A percentile compares a stretch with the other conserved stretches of the same genome.
Conservation (phyloP, 2,888 invertebrate genomes). For the Pemphredon lugubris region DNA sequence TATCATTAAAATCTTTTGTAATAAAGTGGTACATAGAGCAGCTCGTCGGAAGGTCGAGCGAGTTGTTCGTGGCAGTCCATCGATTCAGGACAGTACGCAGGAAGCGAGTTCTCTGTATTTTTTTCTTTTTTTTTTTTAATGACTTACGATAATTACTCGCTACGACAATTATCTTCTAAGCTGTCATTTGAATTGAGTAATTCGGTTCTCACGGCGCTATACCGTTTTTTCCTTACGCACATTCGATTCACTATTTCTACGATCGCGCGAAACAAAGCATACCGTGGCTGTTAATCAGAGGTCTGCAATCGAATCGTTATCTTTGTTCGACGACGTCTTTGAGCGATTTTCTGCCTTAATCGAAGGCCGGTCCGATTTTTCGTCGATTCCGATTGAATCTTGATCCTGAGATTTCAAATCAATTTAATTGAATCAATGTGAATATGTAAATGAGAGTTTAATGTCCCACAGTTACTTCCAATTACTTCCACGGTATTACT, state of each 20-base stretch:
- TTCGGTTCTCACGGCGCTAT: slow-evolving; percentile 43
- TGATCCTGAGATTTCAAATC: not conserved
- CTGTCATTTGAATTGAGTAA: slow-evolving; percentile 39
- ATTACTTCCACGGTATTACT: not conserved
- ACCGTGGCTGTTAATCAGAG: not conserved
- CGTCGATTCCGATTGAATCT: not conserved
- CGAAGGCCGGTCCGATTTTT: no score
- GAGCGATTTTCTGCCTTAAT: no score
- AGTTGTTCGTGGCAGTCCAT: not conserved
- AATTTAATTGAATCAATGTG: not conserved
- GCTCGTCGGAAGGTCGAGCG: slow-evolving; percentile 12
- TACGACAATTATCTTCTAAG: slow-evolving; percentile 46
- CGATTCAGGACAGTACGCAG: slow-evolving; percentile 7
- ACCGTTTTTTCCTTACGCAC: not conserved
- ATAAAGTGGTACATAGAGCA: slow-evolving; percentile 32
- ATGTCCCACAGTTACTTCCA: no score
- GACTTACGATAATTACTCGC: slow-evolving; percentile 39
- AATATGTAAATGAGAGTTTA: no score
- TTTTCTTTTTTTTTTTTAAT: slow-evolving; percentile 25
- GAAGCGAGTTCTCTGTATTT: slow-evolving; percentile 13
- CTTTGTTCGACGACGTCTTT: not conserved
- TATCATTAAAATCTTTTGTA: slow-evolving; percentile 20
- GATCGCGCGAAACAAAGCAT: not conserved
- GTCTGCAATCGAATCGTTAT: not conserved
- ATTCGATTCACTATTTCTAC: not conserved